Evolutionary conservation across 2,888 invertebrate species (phyloP), one percentile per base, ranked within the genome.

Genomic region (Campaea margaritaria): DNA sequence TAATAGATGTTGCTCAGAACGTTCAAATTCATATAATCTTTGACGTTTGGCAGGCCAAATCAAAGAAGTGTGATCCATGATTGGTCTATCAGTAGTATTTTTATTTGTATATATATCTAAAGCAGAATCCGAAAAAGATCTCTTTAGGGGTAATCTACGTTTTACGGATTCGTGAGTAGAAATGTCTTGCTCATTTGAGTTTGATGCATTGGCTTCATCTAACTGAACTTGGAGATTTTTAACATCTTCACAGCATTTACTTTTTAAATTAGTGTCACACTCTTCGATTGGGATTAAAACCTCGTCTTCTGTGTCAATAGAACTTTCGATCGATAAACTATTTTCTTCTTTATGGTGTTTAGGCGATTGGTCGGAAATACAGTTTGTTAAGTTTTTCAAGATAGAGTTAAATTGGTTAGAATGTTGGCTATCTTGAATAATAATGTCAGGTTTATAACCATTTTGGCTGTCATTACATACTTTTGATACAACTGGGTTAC

Each of bases 91-190:
- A 14, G 59, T 38, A 13, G 59, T 44, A 48, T 70, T 62, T 49
- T 63, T 67, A 51, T 72, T 52, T 48, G 52, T 67, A 41, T 68
- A 68, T 7, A 56, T 64, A 65, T 81, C 74, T 68, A 91, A 72
- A 43, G 83, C 90, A 55, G 91, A 87, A 70, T 92, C 91, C 28
- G 91, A 91, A 46, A 86, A 72, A 21, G 89, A 91, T 64, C 91
- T 80, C 78, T 91, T 91, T 21, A 88, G 78, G 38, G 72, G 60
- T 56, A 61, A 67, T 16, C 70, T 65, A 21, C 58, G 70, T 55
- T 64, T 73, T 31, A 49, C 38, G 14, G 52, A 58, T 4, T 48
- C 42, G 45, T 65, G 43, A 36, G 14, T 50, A 51, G 10, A 10
- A 39, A 38, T 41, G 13, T 31, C 53, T 34, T n/a, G 21, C 0